phyloP scores from a whole-genome alignment of 2,113 vertebrate species.

The Australoheros scitulus region DNA sequence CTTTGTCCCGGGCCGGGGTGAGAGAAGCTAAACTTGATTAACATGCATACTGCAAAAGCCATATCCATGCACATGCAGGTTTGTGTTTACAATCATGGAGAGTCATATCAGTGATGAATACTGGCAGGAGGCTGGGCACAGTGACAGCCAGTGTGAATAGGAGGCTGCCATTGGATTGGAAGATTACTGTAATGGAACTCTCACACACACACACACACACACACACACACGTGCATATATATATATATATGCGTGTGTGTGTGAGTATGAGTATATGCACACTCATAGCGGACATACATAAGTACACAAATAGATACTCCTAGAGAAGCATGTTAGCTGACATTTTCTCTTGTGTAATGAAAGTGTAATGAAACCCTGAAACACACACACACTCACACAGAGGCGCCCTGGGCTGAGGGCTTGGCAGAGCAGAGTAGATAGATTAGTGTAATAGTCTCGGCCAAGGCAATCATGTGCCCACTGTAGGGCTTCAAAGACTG shows the following conservation, averaged over 20 bases:
- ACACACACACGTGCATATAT: not conserved
- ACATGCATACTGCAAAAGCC: not conserved
- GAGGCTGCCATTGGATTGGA: constrained; percentile 3
- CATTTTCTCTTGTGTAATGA: constrained; percentile 26
- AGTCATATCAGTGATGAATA: constrained; percentile 11
- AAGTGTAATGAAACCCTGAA: constrained; percentile 51
- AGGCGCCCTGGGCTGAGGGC: constrained; percentile 62
- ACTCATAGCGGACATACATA: not conserved
- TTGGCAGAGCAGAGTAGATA: constrained; percentile 72
- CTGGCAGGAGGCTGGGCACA: constrained; percentile 29
- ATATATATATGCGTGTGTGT: too few species aligned
- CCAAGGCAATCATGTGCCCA: constrained; percentile 77
- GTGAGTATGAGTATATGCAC: too few species aligned
- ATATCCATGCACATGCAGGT: not conserved
- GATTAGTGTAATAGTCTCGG: constrained; percentile 77
- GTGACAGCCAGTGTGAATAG: constrained; percentile 30
- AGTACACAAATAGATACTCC: constrained; percentile 16
- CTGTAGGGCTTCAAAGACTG: constrained; percentile 72
- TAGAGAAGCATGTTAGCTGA: constrained; percentile 7
- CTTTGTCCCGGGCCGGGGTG: constrained; percentile 20
- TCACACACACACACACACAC: not conserved
- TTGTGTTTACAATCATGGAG: not conserved
- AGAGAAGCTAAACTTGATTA: constrained; percentile 43
- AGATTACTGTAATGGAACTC: constrained; percentile 41
- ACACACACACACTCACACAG: constrained; percentile 24